Conservation (phyloP, 1,140 invertebrate species). For the Protaetia brevitarsis region DNA sequence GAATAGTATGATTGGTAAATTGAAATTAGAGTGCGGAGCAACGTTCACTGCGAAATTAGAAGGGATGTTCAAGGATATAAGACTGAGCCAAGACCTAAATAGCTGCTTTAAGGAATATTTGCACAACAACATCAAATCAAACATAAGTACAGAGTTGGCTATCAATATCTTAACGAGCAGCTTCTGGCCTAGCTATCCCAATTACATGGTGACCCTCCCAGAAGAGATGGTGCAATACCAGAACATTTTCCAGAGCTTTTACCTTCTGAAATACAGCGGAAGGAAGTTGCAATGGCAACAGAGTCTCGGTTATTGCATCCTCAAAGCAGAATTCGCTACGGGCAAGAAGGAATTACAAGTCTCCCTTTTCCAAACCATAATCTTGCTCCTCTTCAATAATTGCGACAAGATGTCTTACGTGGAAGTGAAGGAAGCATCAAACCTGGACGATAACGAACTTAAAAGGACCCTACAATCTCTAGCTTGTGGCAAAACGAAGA, state of each 20-base stretch:
- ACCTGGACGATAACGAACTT: constrained; percentile 86
- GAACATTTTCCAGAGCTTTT: constrained; percentile 94
- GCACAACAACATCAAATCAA: constrained; percentile 55
- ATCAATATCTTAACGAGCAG: constrained; percentile 96
- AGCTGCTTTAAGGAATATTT: constrained; percentile 79
- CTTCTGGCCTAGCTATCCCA: constrained; percentile 96
- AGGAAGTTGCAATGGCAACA: constrained; percentile 97
- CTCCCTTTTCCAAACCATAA: constrained; percentile 93
- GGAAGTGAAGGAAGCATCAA: constrained; percentile 83
- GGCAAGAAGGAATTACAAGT: constrained; percentile 94
- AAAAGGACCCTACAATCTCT: constrained; percentile 91
- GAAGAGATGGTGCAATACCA: constrained; percentile 87
- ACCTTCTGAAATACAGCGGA: constrained; percentile 92
- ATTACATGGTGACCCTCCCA: constrained; percentile 86
- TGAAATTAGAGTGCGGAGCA: constrained; percentile 96
- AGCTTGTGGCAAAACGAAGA: constrained; percentile 90
- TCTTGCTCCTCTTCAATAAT: constrained; percentile 91
- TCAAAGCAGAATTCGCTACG: constrained; percentile 82
- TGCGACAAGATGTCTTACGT: constrained; percentile 75
- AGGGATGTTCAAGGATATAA: constrained; percentile 99
- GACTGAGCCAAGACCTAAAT: constrained; percentile 93
- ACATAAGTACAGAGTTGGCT: constrained; percentile 71
- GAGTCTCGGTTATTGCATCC: constrained; percentile 89
- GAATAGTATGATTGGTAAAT: constrained; percentile 95
- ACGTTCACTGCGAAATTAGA: constrained; percentile 96